Evolutionary conservation across 2,113 vertebrate species (phyloP), one percentile per base, ranked within the genome.

Genomic region (Eptesicus fuscus): DNA sequence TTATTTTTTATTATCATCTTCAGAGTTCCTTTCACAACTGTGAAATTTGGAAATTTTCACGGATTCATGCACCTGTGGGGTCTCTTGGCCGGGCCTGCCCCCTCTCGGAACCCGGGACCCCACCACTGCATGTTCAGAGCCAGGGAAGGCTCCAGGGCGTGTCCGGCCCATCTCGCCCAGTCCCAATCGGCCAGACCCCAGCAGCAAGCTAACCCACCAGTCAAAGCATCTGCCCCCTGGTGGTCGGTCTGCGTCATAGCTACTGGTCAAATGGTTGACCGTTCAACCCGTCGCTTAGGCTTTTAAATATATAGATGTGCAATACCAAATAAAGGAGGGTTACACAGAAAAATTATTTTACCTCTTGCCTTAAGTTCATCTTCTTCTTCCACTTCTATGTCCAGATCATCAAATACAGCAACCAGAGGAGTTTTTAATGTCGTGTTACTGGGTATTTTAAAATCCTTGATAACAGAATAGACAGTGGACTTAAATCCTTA

Each of bases 361-460:
- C 99, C 99, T 99, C 99, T 99, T 32, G 99, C 98, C 42, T 99
- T 99, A 67, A 99, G 96, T 51, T 99, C 99, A 47, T 99, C 99
- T 93, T 99, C 99, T 89, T 99, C 99, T 93, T 99, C 99, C 0
- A 99, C 99, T 97, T 99, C 99, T 98, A 99, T 99, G 96, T 99
- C 99, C 96, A 99, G 98, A 96, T 99, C 99, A 97, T 99, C 99
- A 98, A 98, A 99, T 82, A 98, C 98, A 96, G 99, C 99, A 93
- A 99, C 98, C 73, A 98, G 95, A 16, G 99, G 99, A 95, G 99
- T 98, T 98, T 99, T 99, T 96, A 99, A 97, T 4, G 99, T 98
- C 18, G 99, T 98, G 96, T 99, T 99, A 97, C 98, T 98, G 10
- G 98, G 98, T 96, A 98, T 98, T 97, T 98, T 99, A 96, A 98